phyloP scores from a whole-genome alignment of 2,113 vertebrate species.

The Calypte anna region DNA sequence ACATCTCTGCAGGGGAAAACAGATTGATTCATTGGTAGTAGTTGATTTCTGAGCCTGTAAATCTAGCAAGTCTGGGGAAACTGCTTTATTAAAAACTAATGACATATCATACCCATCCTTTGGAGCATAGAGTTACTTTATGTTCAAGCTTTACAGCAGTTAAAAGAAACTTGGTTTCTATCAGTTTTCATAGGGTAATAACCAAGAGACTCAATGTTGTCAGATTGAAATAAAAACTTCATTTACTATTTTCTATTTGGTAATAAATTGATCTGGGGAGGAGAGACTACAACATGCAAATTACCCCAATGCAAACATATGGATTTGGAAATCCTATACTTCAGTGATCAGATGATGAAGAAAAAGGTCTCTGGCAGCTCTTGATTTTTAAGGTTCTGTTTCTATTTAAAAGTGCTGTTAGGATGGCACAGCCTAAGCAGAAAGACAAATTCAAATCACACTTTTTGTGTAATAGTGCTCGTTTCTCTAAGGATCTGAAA shows the following conservation, averaged over 20 bases:
- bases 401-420: slow-evolving; percentile 60
- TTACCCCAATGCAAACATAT: slow-evolving; percentile 15
- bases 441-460: slow-evolving; percentile 63
- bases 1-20: not conserved
- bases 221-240: not conserved
- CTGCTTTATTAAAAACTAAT: slow-evolving; percentile 31
- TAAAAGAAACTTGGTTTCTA: not conserved
- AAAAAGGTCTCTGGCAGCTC: not conserved
- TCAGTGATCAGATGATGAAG: not conserved
- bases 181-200: not conserved
- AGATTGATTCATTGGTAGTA: slow-evolving; percentile 14
- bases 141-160: not conserved
- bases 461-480: slow-evolving; percentile 54
- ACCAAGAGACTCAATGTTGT: not conserved
- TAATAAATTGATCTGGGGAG: slow-evolving; percentile 49
- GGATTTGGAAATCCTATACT: slow-evolving; percentile 36
- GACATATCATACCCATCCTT: not conserved
- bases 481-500: slow-evolving; percentile 61
- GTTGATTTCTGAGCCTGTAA: slow-evolving; percentile 35
- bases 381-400: slow-evolving; percentile 54
- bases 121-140: not conserved
- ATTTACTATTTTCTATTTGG: slow-evolving; percentile 10
- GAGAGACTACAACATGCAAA: slow-evolving; percentile 13
- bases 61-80: slow-evolving; percentile 5
- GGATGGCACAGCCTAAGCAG: slow-evolving; percentile 31